Evolutionary conservation across 2,797 vertebrate species (phyloP).

Genomic region (Pitangus sulphuratus): DNA sequence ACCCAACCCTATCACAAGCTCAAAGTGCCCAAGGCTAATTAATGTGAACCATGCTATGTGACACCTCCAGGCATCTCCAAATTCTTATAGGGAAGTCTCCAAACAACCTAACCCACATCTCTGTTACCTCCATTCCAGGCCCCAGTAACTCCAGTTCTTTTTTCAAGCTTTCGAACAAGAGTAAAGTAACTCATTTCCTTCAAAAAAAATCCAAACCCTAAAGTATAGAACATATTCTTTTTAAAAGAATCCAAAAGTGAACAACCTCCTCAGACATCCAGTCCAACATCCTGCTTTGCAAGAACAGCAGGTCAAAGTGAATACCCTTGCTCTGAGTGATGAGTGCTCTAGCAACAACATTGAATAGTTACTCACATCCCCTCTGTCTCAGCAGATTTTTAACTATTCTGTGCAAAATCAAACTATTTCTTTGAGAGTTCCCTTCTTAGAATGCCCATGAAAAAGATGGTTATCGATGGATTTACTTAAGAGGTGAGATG

Average conservation of each 20-base stretch:
- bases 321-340: not conserved
- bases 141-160: not conserved
- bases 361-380: not conserved
- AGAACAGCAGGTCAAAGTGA: not conserved
- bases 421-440: not conserved
- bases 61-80: not conserved
- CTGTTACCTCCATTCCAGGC: not conserved
- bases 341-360: rapidly evolving
- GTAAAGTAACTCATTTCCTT: not conserved
- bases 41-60: not conserved
- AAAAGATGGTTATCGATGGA: not conserved
- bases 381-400: not conserved
- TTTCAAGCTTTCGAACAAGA: not conserved
- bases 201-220: not conserved
- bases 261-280: not conserved
- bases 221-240: not conserved
- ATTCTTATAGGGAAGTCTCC: not conserved
- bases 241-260: not conserved
- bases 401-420: not conserved
- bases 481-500: not conserved
- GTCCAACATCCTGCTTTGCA: not conserved
- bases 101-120: not conserved
- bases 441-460: not conserved
- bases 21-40: not conserved
- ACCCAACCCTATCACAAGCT: not conserved